Base-by-base conservation (phyloP, 2,797 vertebrate genomes). In the Propithecus perrieri region DNA sequence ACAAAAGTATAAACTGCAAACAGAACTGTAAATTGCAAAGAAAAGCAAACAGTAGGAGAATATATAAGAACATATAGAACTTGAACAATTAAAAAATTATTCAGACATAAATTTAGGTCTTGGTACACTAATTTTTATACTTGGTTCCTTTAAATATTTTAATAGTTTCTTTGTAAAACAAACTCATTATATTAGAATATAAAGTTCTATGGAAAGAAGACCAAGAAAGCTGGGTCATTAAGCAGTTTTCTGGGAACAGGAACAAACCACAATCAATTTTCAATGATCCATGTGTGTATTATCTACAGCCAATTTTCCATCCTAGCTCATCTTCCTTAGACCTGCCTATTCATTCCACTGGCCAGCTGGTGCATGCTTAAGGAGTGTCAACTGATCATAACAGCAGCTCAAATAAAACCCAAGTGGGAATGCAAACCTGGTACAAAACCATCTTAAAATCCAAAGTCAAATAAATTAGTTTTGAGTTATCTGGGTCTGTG, bases 351-450 rank as follows among this genome's bases (percentile, higher is more conserved):
- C 67, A 48, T 86, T 91, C 94, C 72, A 90, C 85, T 55, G 81
- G 87, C 96, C 95, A 96, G 91, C 92, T 97, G 94, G 72, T 75
- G 88, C 80, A 95, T 69, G 81, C 94, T 89, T 55, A 84, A 61
- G 59, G 85, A 96, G 90, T 69, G 85, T 94, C 81, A 92, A 85
- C 46, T 48, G 83, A 95, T 94, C 85, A 35, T 76, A 88, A 94
- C 5, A 94, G 85, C 85, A 43, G 81, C 78, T 96, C 92, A 94
- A 97, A 80, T 80, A 89, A 97, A 96, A 80, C 41, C 35, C 67
- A 84, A 93, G 76, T 33, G 33, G 93, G 43, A 84, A 94, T 48
- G 48, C 72, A 92, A 95, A 96, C 79, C 85, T 93, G 72, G 81
- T 72, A 2, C 75, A 97, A 95, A 96, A 83, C 83, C 78, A 75